Percentiles rank a stretch among this genome's conserved stretches.
phyloP scores from a whole-genome alignment of 2,113 vertebrate genomes.

The Columba livia region DNA sequence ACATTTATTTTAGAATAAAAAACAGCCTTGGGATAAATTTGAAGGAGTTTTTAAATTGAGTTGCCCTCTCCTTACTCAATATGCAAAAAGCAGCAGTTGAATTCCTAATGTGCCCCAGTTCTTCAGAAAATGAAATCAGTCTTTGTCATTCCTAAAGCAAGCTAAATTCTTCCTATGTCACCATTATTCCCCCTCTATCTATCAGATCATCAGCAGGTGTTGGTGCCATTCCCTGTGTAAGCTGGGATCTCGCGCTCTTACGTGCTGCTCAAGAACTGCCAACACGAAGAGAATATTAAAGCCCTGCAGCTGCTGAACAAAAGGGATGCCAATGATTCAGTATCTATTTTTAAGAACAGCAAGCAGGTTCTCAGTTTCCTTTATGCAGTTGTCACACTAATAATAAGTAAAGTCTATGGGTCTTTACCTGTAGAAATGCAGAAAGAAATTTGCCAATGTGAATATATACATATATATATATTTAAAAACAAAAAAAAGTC shows the following conservation, averaged over 20 bases:
- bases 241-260: neutral
- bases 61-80: neutral
- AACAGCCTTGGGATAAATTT: neutral
- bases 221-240: neutral
- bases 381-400: neutral
- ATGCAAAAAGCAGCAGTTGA: neutral
- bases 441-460: neutral
- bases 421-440: neutral
- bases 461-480: neutral
- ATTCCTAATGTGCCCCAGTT: neutral
- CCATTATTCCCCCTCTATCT: neutral
- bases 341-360: constrained; percentile 7
- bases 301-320: neutral
- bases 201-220: neutral
- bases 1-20: neutral
- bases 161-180: neutral
- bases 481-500: neutral
- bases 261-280: neutral
- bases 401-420: neutral
- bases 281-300: neutral
- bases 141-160: neutral
- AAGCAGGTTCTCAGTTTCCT: neutral
- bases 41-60: neutral
- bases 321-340: neutral
- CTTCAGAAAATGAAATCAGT: neutral